Evolutionary conservation across 53 echinoderm and acorn worm species (phyloP).

Genomic region (Henricia sp.): DNA sequence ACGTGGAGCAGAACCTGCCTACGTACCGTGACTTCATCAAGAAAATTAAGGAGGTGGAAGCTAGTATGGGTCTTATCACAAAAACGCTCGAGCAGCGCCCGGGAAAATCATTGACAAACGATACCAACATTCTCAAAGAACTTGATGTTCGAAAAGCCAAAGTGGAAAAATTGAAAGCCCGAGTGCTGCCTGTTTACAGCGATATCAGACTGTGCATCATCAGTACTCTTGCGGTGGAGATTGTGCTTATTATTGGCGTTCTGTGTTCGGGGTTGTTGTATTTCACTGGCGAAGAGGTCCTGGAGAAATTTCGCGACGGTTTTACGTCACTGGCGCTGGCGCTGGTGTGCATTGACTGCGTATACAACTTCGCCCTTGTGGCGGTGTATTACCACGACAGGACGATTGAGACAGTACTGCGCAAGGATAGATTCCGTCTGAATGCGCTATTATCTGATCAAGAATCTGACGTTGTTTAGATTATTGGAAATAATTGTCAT

Average conservation of each 20-base stretch:
- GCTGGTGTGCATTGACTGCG: slow-evolving; percentile 52
- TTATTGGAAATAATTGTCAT: too few species aligned
- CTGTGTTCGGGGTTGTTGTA: slow-evolving; percentile 9
- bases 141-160: slow-evolving; percentile 4
- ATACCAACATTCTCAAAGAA: slow-evolving; percentile 1
- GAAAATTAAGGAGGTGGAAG: slow-evolving; percentile 38
- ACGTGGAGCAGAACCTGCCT: slow-evolving; percentile 64
- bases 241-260: slow-evolving; percentile 5
- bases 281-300: slow-evolving; percentile 24
- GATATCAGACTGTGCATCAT: slow-evolving; percentile 72
- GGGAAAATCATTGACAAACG: neutral
- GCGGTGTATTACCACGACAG: slow-evolving; percentile 55
- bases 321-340: slow-evolving; percentile 55
- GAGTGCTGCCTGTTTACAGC: slow-evolving; percentile 52
- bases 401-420: slow-evolving; percentile 58
- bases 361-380: slow-evolving; percentile 58
- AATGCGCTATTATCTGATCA: slow-evolving; percentile 3
- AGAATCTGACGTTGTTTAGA: slow-evolving; percentile 7
- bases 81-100: slow-evolving; percentile 13
- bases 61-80: slow-evolving; percentile 27
- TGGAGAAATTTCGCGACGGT: slow-evolving; percentile 30
- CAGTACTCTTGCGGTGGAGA: slow-evolving; percentile 44
- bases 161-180: neutral
- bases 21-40: slow-evolving; percentile 44
- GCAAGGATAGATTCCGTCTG: slow-evolving; percentile 54